phyloP scores from a whole-genome alignment of 2,888 invertebrate species.

The Cantharis rustica region DNA sequence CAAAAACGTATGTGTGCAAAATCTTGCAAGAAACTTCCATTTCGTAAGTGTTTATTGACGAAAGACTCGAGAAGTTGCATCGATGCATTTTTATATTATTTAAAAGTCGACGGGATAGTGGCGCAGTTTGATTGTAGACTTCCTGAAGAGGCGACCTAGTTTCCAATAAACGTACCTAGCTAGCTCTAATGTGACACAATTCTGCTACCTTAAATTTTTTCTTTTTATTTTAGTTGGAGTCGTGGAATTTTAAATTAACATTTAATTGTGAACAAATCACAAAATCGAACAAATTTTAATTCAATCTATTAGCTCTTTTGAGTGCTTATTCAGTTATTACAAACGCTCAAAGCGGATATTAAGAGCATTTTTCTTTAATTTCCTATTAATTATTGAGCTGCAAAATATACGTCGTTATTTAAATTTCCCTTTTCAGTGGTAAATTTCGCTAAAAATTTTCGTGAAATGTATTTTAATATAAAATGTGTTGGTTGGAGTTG shows the following conservation, averaged over 20 bases:
- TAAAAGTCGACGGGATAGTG: not conserved
- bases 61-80: too few relatives aligned
- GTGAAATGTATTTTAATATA: not conserved
- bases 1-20: too few relatives aligned
- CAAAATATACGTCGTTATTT: not conserved
- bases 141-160: not conserved
- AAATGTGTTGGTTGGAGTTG: not conserved
- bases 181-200: too few relatives aligned
- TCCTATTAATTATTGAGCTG: slow-evolving; percentile 25
- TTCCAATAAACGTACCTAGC: not conserved
- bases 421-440: not conserved
- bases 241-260: not conserved
- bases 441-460: not conserved
- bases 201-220: not conserved
- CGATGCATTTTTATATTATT: too few relatives aligned
- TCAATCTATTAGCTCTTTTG: not conserved
- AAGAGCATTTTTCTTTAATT: slow-evolving; percentile 25
- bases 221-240: not conserved
- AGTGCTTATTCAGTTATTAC: not conserved
- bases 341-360: not conserved
- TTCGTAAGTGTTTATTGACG: too few relatives aligned
- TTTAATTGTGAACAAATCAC: not conserved
- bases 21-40: too few relatives aligned
- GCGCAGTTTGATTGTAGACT: not conserved
- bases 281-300: not conserved